Base-by-base conservation (phyloP, 2,888 invertebrate genomes). In the Galerucella calmariensis region DNA sequence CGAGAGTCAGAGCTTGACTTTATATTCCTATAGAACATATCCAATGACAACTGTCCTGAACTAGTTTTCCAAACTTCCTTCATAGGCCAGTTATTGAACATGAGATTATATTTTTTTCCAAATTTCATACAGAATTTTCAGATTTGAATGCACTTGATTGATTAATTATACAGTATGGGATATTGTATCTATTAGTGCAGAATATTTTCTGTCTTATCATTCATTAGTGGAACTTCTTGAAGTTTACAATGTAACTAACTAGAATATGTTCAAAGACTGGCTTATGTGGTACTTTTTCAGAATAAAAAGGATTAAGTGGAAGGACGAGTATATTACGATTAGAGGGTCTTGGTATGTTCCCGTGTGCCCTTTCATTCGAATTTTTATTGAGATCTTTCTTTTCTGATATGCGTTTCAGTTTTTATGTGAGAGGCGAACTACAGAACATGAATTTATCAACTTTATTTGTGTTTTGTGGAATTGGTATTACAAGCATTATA, bases 11-110 rank as follows among this genome's bases (percentile, higher is more conserved):
- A 69, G 61, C 69, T 75, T 71, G 72, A 68, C 72, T 69, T 74
- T 74, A 69, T 75, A 68, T 75, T 69, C 67, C 58, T 67, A 67
- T 63, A 61, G 72, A 75, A 79, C 78, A 79, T 80, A 80, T 80
- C 79, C 74, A 76, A 72, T 61, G 69, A 70, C 68, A 66, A 71
- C 73, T 61, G 74, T 51, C 69, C 75, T 77, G 71, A 75, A 66
- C 68, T 72, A 69, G 41, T 71, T 12, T 61, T 58, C 20, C 41
- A 35, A 68, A 53, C 62, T 51, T 58, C 59, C 27, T 46, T 14
- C 51, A n/a, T 48, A 62, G 65, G 61, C 62, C n/a, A 20, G 35
- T 65, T 12, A 35, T 66, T 53, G 58, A 67, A 41, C 53, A 75
- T 35, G 9, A 6, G 9, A 41, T 1, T 41, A 69, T 56, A 73